Conservation (phyloP, 2,113 vertebrate species). For the Pollimyrus isidori region DNA sequence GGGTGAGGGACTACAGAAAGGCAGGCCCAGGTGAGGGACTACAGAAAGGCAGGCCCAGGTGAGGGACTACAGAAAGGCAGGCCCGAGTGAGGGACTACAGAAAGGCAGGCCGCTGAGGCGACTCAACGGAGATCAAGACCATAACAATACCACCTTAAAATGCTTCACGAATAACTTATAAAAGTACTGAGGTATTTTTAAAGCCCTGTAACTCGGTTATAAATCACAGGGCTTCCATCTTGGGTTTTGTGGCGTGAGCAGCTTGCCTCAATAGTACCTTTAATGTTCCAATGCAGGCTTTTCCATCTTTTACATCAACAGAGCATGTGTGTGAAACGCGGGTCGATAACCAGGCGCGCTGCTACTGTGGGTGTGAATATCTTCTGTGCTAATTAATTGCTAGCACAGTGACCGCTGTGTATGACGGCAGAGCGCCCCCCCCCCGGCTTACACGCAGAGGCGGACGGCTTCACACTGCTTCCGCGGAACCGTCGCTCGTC, state of each 20-base stretch:
- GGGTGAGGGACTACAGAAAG: background rate
- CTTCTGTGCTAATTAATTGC: background rate
- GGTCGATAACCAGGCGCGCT: background rate
- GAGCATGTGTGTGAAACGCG: background rate
- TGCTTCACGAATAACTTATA: background rate
- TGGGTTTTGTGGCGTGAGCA: background rate
- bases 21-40: background rate
- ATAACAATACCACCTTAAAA: background rate
- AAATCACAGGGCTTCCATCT: background rate
- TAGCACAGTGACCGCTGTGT: background rate
- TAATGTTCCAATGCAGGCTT: background rate
- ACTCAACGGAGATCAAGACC: background rate
- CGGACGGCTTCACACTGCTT: slow-evolving; percentile 67
- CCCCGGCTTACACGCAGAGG: slow-evolving; percentile 60
- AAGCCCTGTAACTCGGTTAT: background rate
- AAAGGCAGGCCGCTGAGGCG: background rate
- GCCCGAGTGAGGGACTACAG: background rate
- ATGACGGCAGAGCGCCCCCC: background rate
- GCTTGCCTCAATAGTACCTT: background rate
- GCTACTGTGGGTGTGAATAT: background rate
- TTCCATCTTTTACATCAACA: background rate
- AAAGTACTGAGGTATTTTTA: background rate
- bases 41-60: no score
- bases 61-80: no score
- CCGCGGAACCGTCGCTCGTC: slow-evolving; percentile 64